Conservation (phyloP, 1,140 invertebrate genomes). For the Sitobion miscanthi region DNA sequence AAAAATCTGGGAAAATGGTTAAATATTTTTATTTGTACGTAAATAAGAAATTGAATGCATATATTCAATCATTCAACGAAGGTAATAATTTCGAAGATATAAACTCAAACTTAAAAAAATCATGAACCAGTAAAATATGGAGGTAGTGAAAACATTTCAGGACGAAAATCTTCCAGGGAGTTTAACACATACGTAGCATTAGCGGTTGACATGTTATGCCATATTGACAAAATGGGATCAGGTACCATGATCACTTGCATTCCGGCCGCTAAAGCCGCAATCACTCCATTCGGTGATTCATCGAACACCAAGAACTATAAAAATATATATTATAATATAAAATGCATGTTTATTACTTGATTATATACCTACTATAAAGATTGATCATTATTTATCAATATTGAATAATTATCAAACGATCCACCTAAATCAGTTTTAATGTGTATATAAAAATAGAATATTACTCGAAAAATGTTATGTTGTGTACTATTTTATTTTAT, state of each 20-base stretch:
- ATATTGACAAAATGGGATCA: constrained; percentile 71
- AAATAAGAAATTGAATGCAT: neutral
- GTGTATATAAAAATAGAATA: neutral
- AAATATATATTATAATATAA: neutral
- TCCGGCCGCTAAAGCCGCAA: constrained; percentile 79
- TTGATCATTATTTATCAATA: neutral
- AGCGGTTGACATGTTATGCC: constrained; percentile 63
- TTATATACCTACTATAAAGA: too few species aligned
- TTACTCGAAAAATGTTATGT: neutral
- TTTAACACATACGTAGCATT: constrained; percentile 76
- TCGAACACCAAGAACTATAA: constrained; percentile 89
- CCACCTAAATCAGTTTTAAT: neutral
- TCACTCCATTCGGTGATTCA: constrained; percentile 88
- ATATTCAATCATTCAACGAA: neutral
- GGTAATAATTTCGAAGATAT: neutral
- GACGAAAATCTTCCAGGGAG: constrained; percentile 81
- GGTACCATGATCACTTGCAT: constrained; percentile 92
- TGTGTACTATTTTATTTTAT: neutral
- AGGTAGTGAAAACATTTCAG: constrained; percentile 85
- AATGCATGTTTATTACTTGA: too few species aligned
- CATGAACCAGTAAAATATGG: constrained; percentile 60
- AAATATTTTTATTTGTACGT: neutral
- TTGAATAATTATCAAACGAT: neutral
- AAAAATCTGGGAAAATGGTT: too few species aligned
- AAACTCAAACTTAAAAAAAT: neutral